These are phyloP conservation scores for Lasioglossum lativentre DNA, from an alignment of 2,888 invertebrate species.

Conservation along the genomic window DNA sequence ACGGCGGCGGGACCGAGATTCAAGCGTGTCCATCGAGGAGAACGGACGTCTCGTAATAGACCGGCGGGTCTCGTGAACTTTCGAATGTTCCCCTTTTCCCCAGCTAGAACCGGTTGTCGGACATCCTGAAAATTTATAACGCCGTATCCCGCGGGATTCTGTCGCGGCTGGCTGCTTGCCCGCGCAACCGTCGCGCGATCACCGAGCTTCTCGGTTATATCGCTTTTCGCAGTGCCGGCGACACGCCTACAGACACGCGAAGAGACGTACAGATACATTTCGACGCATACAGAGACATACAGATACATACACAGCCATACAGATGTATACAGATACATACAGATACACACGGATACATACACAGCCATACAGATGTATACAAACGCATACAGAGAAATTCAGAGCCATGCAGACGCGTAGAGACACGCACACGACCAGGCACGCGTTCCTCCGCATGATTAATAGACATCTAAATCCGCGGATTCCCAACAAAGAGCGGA, in stretches of 20 bases:
- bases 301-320: background rate
- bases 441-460: slow-evolving; percentile 42
- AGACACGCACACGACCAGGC: background rate
- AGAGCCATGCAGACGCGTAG: background rate
- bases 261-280: slow-evolving; percentile 8
- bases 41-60: background rate
- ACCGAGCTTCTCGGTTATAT: background rate
- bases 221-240: slow-evolving; percentile 22
- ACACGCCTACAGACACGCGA: slow-evolving; percentile 20
- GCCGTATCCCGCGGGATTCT: slow-evolving; percentile 63
- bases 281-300: no score
- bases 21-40: background rate
- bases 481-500: slow-evolving; percentile 48
- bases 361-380: no score
- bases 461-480: slow-evolving; percentile 59
- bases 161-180: slow-evolving; percentile 74
- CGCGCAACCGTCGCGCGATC: slow-evolving; percentile 53
- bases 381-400: background rate
- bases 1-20: background rate
- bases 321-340: no score
- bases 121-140: slow-evolving; percentile 73
- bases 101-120: slow-evolving; percentile 22
- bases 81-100: slow-evolving; percentile 27
- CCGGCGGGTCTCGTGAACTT: slow-evolving; percentile 28
- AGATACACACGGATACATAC: no score